Evolutionary conservation across 2,113 vertebrate genomes (phyloP).

Genomic region (Peromyscus californicus): DNA sequence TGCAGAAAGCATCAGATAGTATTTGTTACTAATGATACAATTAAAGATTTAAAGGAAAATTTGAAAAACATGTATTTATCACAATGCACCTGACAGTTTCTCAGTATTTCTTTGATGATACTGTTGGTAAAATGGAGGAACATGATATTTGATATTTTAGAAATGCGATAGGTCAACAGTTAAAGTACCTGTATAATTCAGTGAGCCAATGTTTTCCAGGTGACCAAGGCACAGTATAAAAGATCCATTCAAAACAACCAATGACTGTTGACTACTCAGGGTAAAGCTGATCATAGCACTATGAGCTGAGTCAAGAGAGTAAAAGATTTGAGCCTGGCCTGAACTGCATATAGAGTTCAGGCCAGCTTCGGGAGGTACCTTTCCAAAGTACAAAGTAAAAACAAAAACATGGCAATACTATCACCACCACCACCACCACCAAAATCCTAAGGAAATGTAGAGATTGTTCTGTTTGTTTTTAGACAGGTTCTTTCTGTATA

Average conservation of each 20-base stretch:
- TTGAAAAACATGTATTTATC: constrained; percentile 2
- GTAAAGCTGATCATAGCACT: not conserved
- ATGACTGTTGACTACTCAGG: not conserved
- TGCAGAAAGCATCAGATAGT: not conserved
- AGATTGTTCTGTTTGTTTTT: not conserved
- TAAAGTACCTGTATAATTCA: not conserved
- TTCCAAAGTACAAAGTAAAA: not conserved
- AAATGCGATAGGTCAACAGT: not conserved
- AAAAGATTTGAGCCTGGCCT: not conserved
- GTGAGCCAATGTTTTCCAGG: not conserved
- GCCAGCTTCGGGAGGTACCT: no score
- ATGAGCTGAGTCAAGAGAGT: no score
- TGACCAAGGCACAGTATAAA: not conserved
- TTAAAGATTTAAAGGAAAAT: not conserved
- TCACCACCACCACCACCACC: not conserved
- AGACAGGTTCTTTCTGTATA: not conserved
- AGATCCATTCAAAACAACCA: not conserved
- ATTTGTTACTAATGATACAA: constrained; percentile 1
- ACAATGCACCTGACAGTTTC: not conserved
- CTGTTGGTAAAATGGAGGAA: not conserved
- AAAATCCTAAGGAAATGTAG: not conserved
- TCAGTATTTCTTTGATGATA: constrained; percentile 9
- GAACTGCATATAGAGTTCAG: not conserved
- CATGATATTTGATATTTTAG: constrained; percentile 37
- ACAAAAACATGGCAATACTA: not conserved